Evolutionary conservation across 2,888 invertebrate genomes (phyloP).

Genomic region (Brachyopa scutellaris): DNA sequence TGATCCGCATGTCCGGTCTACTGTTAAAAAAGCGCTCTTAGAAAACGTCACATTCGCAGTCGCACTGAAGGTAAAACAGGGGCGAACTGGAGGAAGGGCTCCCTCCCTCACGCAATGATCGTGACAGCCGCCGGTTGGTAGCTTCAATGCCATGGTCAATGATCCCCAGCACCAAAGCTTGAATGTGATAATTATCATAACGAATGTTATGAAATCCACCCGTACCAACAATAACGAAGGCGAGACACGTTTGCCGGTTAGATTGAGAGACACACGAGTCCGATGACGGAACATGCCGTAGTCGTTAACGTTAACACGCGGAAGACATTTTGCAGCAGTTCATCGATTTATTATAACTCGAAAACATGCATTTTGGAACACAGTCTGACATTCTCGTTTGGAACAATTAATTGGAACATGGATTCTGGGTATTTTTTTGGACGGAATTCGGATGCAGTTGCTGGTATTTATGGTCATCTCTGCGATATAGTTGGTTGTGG

Average conservation of each 20-base stretch:
- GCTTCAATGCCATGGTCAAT: constrained; percentile 66
- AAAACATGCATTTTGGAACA: constrained; percentile 28
- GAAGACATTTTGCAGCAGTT: constrained; percentile 29
- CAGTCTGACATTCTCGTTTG: constrained; percentile 4
- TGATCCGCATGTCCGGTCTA: constrained; percentile 44
- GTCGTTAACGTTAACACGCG: constrained; percentile 34
- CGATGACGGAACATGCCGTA: constrained; percentile 25
- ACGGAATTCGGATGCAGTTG: constrained; percentile 9
- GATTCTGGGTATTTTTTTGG: constrained; percentile 18
- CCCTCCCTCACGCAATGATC: constrained; percentile 26
- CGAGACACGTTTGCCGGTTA: constrained; percentile 62
- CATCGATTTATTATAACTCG: constrained; percentile 10
- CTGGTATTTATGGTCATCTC: background rate
- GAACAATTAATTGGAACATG: constrained; percentile 48
- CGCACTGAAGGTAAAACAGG: constrained; percentile 1
- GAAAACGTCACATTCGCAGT: constrained; percentile 31
- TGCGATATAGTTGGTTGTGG: background rate
- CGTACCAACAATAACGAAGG: constrained; percentile 44
- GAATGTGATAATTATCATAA: constrained; percentile 47
- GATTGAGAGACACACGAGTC: constrained; percentile 18
- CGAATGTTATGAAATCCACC: constrained; percentile 36
- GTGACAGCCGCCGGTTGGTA: constrained; percentile 42
- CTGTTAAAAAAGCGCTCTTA: too few species aligned
- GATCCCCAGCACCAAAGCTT: constrained; percentile 29
- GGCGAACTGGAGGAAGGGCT: constrained; percentile 10